phyloP scores from a whole-genome alignment of 2,113 vertebrate genomes.

The Grus americana region DNA sequence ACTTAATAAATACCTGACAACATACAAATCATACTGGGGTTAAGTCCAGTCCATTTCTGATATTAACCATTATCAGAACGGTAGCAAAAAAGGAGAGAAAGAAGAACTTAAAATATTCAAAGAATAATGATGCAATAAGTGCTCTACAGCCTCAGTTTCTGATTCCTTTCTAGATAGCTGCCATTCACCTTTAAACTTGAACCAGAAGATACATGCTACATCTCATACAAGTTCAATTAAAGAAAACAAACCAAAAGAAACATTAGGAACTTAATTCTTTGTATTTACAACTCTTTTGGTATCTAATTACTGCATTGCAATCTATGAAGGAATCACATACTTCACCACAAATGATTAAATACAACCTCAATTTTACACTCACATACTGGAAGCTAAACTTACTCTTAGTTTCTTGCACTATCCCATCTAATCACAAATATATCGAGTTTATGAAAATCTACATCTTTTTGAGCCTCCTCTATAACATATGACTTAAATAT shows the following conservation, averaged over 20 bases:
- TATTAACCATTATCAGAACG: neutral
- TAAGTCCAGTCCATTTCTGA: neutral
- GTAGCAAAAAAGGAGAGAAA: neutral
- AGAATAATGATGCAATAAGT: neutral
- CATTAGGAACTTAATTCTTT: neutral
- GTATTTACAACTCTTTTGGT: neutral
- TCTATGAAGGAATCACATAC: neutral
- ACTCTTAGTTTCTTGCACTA: neutral
- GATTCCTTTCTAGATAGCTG: neutral
- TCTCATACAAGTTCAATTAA: neutral
- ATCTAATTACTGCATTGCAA: neutral
- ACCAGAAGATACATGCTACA: neutral
- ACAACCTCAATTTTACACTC: neutral
- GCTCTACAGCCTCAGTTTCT: neutral
- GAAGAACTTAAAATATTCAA: neutral
- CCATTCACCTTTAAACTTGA: neutral
- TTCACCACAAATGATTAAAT: neutral
- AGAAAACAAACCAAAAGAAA: neutral
- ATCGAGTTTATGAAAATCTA: neutral
- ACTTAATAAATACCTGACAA: neutral
- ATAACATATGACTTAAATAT: neutral
- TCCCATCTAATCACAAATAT: neutral
- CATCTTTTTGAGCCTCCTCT: neutral
- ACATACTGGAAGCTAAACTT: neutral
- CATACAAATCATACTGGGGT: accelerated